Conservation (phyloP, 2,888 invertebrate species). For the Didymodactylos carnosus region DNA sequence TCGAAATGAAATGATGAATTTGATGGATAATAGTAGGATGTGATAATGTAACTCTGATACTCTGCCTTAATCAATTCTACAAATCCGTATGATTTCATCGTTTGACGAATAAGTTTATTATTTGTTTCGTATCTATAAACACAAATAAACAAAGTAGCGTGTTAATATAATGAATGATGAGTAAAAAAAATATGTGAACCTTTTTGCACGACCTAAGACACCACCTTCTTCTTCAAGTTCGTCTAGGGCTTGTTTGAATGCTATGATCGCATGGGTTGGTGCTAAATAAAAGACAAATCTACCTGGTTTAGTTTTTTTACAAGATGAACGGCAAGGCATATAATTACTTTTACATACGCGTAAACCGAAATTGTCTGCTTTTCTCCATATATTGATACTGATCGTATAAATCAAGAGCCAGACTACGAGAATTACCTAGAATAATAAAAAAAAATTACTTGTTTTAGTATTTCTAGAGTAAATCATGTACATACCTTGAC, state of each 20-base stretch:
- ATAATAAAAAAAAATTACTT: conserved; percentile 2
- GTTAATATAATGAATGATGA: background rate
- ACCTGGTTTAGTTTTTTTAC: too few species aligned
- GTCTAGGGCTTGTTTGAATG: conserved; percentile 32
- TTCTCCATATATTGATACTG: conserved; percentile 34
- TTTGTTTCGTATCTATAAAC: conserved; percentile 28
- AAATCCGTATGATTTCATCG: conserved; percentile 35
- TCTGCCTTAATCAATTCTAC: conserved; percentile 23
- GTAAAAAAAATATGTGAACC: conserved; percentile 19
- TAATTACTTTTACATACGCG: conserved; percentile 21
- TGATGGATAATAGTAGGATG: conserved; percentile 33
- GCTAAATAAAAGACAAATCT: conserved; percentile 16
- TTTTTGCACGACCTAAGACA: conserved; percentile 25
- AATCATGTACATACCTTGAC: conserved; percentile 31
- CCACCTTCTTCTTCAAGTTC: conserved; percentile 35
- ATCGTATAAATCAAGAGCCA: conserved; percentile 34
- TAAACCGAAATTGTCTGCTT: conserved; percentile 38
- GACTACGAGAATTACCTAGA: conserved; percentile 29
- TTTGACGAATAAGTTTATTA: conserved; percentile 27
- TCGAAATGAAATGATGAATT: conserved; percentile 34
- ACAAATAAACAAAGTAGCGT: conserved; percentile 4
- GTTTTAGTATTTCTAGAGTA: background rate
- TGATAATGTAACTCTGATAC: conserved; percentile 34
- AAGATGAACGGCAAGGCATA: too few species aligned
- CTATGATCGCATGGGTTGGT: conserved; percentile 37